Conservation (phyloP, 2,888 invertebrate genomes). For the Diarsia dahlii region DNA sequence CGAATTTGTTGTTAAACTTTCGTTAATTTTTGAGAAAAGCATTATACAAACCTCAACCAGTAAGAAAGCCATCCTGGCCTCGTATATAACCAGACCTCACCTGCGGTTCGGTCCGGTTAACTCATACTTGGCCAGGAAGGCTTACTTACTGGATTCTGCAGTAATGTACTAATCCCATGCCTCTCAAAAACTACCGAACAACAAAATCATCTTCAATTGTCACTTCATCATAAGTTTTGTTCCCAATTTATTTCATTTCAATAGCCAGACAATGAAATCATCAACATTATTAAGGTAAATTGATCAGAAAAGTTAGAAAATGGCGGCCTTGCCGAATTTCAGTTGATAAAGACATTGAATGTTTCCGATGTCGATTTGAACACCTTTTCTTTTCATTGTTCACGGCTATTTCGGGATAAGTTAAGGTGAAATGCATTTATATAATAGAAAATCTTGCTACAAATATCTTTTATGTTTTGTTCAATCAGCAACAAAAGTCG, state of each 20-base stretch:
- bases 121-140: too few species aligned
- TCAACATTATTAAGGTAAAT: conserved; percentile 68
- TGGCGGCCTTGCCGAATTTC: conserved; percentile 29
- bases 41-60: too few species aligned
- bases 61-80: too few species aligned
- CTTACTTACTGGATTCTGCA: too few species aligned
- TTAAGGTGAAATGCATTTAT: conserved; percentile 27
- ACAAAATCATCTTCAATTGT: conserved; percentile 13
- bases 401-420: conserved; percentile 12
- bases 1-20: too few species aligned
- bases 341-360: conserved; percentile 61
- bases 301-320: conserved; percentile 61
- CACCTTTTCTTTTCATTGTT: conserved; percentile 40
- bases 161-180: too few species aligned
- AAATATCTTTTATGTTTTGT: not conserved
- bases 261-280: conserved; percentile 67
- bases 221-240: conserved; percentile 23
- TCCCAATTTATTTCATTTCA: conserved; percentile 23
- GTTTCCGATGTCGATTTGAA: conserved; percentile 55
- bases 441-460: conserved; percentile 6
- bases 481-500: not conserved
- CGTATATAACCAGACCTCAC: too few species aligned
- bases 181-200: not conserved
- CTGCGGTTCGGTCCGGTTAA: too few species aligned
- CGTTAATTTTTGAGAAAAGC: too few species aligned